Evolutionary conservation across 2,888 invertebrate species (phyloP), one percentile per base, ranked within the genome.

Genomic region (Agapostemon virescens): DNA sequence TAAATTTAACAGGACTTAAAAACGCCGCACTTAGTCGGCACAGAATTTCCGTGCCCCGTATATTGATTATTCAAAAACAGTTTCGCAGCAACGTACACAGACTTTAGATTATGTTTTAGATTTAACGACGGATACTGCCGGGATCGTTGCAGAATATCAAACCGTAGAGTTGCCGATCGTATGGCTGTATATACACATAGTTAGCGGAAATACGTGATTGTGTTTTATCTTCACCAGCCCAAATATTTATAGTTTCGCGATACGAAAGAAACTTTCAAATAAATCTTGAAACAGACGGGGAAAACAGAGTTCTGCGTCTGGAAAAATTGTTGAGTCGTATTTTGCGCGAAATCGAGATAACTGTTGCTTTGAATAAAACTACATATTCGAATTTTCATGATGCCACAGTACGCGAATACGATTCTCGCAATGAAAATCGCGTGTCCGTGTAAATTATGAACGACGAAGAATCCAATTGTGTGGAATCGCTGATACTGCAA

Each of bases 1-100:
- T 79, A 79, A 61, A 79, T 74, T 79, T 75, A 79, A 74, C 61
- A 66, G 55, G 75, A 75, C 61, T 55, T 52, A 63, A 68, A 79
- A 79, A 69, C 73, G 58, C 26, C 69, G 66, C 40, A 64, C 64
- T 69, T 38, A 55, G 4, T 42, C 42, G 38, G n/a, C 33, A 64
- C 68, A 71, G 69, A 68, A 61, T 66, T 26, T 15, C 36, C 20
- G 13, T 36, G 33, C 38, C 15, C 49, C 13, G 5, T 38, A 20
- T 66, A 73, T 71, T 42, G 71, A 70, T 76, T 76, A 26, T 66
- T 49, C 40, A 20, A 42, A 61, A 26, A 61, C 40, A 26, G 11
- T 70, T 73, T 55, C 49, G 20, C n/a, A 40, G 36, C 36, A 36
- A 38, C 61, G 26, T 63, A 42, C 23, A 15, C 36, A 13, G 64